phyloP scores from a whole-genome alignment of 64 coral and sea anemone species.

The Porites lutea region DNA sequence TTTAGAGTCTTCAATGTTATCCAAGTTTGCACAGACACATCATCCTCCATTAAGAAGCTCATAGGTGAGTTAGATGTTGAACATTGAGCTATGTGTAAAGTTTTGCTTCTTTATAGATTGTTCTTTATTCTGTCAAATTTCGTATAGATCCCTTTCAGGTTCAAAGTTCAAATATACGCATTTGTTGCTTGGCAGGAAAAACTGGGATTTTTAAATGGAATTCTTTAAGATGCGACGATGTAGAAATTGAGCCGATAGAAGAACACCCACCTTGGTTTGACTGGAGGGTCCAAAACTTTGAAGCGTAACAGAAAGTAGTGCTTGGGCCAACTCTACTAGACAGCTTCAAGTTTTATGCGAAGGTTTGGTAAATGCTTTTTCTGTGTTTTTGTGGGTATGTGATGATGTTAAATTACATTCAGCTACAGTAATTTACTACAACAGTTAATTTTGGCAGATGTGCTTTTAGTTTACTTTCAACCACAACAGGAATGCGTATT shows the following conservation, averaged over 20 bases:
- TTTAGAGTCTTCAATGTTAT: too few species aligned
- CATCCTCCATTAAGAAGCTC: too few species aligned
- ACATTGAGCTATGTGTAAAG: too few species aligned
- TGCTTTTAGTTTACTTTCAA: neutral
- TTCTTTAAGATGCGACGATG: neutral
- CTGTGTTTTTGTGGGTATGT: too few species aligned
- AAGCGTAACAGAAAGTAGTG: neutral
- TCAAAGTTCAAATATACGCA: too few species aligned
- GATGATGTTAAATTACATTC: too few species aligned
- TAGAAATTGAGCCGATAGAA: neutral
- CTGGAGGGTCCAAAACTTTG: neutral
- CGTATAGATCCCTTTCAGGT: too few species aligned
- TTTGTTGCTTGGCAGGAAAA: too few species aligned
- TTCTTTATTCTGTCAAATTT: too few species aligned
- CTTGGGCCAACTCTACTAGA: neutral
- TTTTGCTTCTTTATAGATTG: neutral
- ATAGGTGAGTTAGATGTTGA: too few species aligned
- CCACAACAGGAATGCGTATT: neutral
- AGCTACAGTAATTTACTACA: too few species aligned
- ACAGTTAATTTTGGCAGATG: neutral
- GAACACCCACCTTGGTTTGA: neutral
- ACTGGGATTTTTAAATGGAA: neutral
- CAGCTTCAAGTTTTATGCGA: neutral
- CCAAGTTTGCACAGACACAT: too few species aligned
- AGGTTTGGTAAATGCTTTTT: neutral